Conservation (phyloP, 2,888 invertebrate species). For the Campoplex capitator region DNA sequence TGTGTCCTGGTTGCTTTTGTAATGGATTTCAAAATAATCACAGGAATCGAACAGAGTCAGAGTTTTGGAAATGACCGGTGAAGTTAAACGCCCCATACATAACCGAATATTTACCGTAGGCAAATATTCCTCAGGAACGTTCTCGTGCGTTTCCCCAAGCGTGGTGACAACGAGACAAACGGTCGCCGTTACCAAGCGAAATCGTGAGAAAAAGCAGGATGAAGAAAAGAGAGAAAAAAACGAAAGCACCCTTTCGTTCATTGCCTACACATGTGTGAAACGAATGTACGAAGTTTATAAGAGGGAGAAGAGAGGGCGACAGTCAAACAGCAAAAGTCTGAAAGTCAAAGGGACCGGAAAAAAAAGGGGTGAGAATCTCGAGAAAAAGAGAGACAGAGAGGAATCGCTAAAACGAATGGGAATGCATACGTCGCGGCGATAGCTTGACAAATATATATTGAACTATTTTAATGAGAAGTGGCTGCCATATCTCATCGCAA, state of each 20-base stretch:
- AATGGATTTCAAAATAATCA: background rate
- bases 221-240: constrained; percentile 1
- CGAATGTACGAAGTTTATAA: constrained; percentile 17
- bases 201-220: constrained; percentile 64
- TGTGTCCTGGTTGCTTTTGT: background rate
- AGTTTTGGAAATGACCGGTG: background rate
- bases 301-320: background rate
- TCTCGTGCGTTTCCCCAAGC: constrained; percentile 49
- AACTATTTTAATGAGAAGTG: constrained; percentile 84
- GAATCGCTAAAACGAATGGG: constrained; percentile 75
- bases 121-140: constrained; percentile 54
- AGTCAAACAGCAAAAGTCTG: background rate
- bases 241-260: constrained; percentile 1
- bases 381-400: constrained; percentile 19
- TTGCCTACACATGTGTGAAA: constrained; percentile 38
- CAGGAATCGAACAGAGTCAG: background rate
- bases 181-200: constrained; percentile 77
- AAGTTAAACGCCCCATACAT: background rate
- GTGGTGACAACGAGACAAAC: constrained; percentile 80
- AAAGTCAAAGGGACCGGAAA: constrained; percentile 22
- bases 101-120: constrained; percentile 31
- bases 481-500: constrained; percentile 83
- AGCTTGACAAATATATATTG: constrained; percentile 83
- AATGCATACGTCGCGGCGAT: constrained; percentile 77
- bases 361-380: constrained; percentile 16